phyloP scores from a whole-genome alignment of 1,140 invertebrate genomes.

The Aphaenogaster ashmeadi region DNA sequence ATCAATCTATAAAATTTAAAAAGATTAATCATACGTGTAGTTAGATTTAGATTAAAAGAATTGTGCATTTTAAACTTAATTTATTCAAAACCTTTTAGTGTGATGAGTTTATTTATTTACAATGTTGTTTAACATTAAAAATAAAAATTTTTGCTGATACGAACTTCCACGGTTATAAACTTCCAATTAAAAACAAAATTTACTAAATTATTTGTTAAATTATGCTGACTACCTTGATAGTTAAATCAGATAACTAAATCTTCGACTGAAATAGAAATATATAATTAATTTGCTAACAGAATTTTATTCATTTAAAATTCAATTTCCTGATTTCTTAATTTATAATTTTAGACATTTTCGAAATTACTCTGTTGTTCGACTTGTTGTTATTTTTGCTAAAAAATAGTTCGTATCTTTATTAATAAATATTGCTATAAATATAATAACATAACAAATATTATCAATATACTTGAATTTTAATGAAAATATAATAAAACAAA shows the following conservation, averaged over 20 bases:
- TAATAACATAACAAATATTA: constrained; percentile 2
- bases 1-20: constrained; percentile 14
- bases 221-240: neutral
- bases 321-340: neutral
- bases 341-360: neutral
- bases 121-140: neutral
- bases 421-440: neutral
- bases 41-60: neutral
- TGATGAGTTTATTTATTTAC: neutral
- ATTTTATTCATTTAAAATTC: constrained; percentile 12
- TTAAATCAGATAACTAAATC: neutral
- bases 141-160: neutral
- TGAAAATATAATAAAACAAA: constrained; percentile 20
- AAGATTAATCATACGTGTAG: neutral
- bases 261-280: neutral
- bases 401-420: neutral
- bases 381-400: too few species aligned
- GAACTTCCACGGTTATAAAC: neutral
- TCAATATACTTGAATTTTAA: neutral
- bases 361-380: neutral
- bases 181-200: neutral
- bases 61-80: neutral
- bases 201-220: neutral
- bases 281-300: neutral
- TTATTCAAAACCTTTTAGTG: neutral